Base-by-base conservation (phyloP, 2,888 invertebrate species). In the Morpho deidamia region DNA sequence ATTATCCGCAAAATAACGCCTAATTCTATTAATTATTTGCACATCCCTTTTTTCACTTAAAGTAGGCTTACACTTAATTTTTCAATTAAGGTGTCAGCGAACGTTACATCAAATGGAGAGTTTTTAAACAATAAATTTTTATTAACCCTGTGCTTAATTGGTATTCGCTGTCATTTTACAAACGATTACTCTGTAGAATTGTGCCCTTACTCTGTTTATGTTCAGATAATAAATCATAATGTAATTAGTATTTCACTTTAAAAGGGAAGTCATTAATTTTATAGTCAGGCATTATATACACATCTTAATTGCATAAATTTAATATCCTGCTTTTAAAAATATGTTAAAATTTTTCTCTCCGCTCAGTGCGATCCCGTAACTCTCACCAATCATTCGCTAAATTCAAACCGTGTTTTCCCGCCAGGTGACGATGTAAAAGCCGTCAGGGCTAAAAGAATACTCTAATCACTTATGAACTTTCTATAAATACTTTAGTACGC, bases 261-360 rank as follows among this genome's bases (percentile, higher is more conserved):
- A 56, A 32, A 45, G 42, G 39, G 59, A 59, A 53, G 53, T 47
- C 56, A 56, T 46, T 46, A 48, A 49, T 48, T 51, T 47, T 54
- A 43, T 49, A 46, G 11, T 50, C 12, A 8, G 42, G 52, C 1
- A 23, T 51, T 53, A 53, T 44, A 40, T 11, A 37, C 45, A 51
- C 32, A 10, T 45, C 38, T 7, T 23, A 23, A 23, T 23, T 23
- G 5, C 1, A 23, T 23, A n/a, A n/a, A n/a, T n/a, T n/a, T n/a
- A n/a, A n/a, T n/a, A n/a, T n/a, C n/a, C n/a, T n/a, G n/a, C n/a
- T n/a, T n/a, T n/a, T n/a, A n/a, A n/a, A n/a, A n/a, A n/a, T n/a
- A n/a, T n/a, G n/a, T n/a, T n/a, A n/a, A n/a, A n/a, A n/a, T n/a
- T n/a, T n/a, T n/a, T n/a, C n/a, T n/a, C n/a, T n/a, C n/a, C n/a